phyloP scores from a whole-genome alignment of 2,113 vertebrate genomes.

The Pica pica region DNA sequence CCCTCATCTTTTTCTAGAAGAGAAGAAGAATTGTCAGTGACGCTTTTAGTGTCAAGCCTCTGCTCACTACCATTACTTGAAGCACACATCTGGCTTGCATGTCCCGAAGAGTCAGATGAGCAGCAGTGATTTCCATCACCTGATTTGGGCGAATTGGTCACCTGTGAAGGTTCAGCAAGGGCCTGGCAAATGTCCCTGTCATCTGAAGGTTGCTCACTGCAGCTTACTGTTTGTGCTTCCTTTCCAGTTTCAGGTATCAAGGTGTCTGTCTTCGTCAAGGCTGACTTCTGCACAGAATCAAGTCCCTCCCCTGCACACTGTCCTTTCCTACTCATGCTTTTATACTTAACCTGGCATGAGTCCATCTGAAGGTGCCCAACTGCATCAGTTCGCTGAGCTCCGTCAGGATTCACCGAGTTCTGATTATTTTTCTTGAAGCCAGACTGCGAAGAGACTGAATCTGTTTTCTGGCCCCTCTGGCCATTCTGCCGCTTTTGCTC shows the following conservation, averaged over 20 bases:
- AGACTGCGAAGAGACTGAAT: conserved; percentile 33
- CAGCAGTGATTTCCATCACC: not conserved
- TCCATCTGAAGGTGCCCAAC: not conserved
- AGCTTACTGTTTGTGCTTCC: not conserved
- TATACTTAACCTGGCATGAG: conserved; percentile 4
- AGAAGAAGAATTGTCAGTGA: conserved; percentile 22
- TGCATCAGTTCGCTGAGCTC: conserved; percentile 23
- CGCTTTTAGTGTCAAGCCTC: not conserved
- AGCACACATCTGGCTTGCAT: not conserved
- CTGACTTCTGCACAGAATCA: conserved; percentile 28
- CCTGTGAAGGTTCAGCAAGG: not conserved
- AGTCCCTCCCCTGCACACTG: not conserved
- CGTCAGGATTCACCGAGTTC: not conserved
- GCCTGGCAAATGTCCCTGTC: not conserved
- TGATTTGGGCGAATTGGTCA: not conserved
- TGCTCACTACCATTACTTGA: conserved; percentile 5
- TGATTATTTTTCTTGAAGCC: conserved; percentile 24
- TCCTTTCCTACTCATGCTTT: not conserved
- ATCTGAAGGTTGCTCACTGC: not conserved
- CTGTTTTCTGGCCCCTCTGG: not conserved
- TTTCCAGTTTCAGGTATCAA: conserved; percentile 5
- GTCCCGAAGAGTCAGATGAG: not conserved
- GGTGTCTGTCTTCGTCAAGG: conserved; percentile 3
- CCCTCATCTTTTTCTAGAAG: conserved; percentile 45
- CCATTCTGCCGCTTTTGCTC: conserved; percentile 30